Percentiles rank a stretch among this genome's conserved stretches.
Evolutionary conservation across 2,113 vertebrate genomes (phyloP).

Genomic region (Cyanoramphus novaezelandiae): DNA sequence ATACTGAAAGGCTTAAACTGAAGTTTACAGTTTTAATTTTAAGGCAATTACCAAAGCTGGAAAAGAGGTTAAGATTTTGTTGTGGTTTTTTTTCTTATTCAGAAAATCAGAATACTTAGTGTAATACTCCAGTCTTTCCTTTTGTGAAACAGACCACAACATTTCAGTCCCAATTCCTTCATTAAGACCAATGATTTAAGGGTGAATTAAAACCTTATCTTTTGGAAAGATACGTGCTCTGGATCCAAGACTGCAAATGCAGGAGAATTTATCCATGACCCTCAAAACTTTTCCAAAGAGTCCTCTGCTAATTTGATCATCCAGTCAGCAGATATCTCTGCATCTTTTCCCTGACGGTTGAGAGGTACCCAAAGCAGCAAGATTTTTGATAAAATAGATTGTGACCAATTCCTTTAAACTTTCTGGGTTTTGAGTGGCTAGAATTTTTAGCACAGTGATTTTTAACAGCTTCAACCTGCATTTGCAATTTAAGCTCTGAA

Average conservation of each 20-base stretch:
- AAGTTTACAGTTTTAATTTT: not conserved
- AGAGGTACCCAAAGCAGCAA: not conserved
- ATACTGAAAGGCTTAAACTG: not conserved
- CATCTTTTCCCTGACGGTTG: not conserved
- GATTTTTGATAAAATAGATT: not conserved
- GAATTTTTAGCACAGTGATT: not conserved
- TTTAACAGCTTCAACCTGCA: not conserved
- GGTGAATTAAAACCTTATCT: not conserved
- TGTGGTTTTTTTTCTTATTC: not conserved
- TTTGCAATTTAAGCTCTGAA: not conserved
- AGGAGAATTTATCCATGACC: not conserved
- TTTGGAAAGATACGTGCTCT: not conserved
- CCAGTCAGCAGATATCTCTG: not conserved
- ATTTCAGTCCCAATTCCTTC: not conserved
- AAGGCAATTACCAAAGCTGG: not conserved
- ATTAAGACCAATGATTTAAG: not conserved
- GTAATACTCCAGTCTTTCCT: not conserved
- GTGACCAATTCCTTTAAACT: not conserved
- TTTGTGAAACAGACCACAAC: not conserved
- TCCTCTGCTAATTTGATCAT: not conserved
- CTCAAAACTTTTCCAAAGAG: not conserved
- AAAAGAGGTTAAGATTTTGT: not conserved
- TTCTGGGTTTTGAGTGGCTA: not conserved
- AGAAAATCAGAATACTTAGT: not conserved
- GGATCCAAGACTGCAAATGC: not conserved